Evolutionary conservation across 2,888 invertebrate species (phyloP), one percentile per base, ranked within the genome.

Genomic region (Agriopis aurantiaria): DNA sequence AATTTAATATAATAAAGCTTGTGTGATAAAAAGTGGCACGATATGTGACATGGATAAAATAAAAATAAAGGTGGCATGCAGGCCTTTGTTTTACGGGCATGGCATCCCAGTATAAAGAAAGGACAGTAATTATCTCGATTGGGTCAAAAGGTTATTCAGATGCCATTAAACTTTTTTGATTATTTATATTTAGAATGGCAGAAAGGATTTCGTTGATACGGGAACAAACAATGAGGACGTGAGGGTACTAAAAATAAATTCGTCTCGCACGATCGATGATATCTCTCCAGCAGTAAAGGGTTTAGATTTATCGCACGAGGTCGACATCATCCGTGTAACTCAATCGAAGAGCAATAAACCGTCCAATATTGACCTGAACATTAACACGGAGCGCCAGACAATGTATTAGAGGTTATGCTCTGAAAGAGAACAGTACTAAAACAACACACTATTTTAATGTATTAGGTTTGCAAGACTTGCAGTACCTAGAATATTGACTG

Each of bases 171-270:
- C 23, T 17, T 43, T n/a, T 51, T 56, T 0, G 8, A 60, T 61
- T 49, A 55, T 59, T 49, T 62, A 12, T 59, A 71, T 60, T 63
- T 69, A 14, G 45, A 66, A 52, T 59, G 61, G 66, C 65, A 52
- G 60, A 68, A 75, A 70, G 71, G 72, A 72, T 68, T 67, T 66
- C 56, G 71, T 63, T 72, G 70, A 77, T 68, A 71, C 64, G 65
- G 70, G 68, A 62, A 70, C 63, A 66, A 57, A 69, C 67, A 75
- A 71, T 69, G 71, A 74, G 73, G 71, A 74, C 74, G 65, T 60
- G 65, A 65, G 64, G 56, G 23, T 66, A 57, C 75, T 75, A 75
- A 77, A 77, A 75, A 77, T 77, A 77, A 73, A 74, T 68, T 41
- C 58, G 72, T 74, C 73, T 71, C 48, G 60, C 66, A 68, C 73